Conservation (phyloP, 2,113 vertebrate genomes). For the Aythya baeri region DNA sequence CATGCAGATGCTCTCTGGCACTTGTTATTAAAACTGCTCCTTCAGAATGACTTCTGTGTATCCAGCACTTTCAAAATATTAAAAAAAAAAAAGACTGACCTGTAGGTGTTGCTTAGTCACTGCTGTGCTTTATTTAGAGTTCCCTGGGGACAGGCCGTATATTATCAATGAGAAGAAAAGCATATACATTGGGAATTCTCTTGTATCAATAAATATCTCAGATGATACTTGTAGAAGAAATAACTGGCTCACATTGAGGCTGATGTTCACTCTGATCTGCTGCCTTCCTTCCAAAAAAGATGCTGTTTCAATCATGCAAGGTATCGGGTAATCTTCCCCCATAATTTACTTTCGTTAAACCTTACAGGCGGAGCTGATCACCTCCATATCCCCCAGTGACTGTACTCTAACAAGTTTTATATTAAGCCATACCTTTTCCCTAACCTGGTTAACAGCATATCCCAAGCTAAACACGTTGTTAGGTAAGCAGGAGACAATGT, state of each 20-base stretch:
- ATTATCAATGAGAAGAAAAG: neutral
- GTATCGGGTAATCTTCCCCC: neutral
- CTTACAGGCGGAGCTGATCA: slow-evolving; percentile 37
- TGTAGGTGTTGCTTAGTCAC: slow-evolving; percentile 52
- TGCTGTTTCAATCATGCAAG: neutral
- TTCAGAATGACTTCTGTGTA: neutral
- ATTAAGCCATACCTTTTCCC: slow-evolving; percentile 31
- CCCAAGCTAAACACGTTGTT: neutral
- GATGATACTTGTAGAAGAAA: neutral
- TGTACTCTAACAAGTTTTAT: slow-evolving; percentile 27
- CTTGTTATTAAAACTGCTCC: neutral
- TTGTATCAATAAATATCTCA: slow-evolving; percentile 25
- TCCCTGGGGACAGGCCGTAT: neutral
- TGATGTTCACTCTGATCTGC: neutral
- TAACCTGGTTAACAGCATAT: neutral
- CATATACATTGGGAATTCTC: neutral
- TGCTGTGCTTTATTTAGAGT: neutral
- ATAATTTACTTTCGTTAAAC: neutral
- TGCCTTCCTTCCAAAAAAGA: neutral
- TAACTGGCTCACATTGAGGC: neutral
- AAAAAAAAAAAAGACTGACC: neutral
- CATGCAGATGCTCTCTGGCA: neutral
- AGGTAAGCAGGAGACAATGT: neutral
- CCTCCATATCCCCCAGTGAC: neutral
- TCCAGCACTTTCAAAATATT: neutral